phyloP scores from a whole-genome alignment of 2,113 vertebrate species.

The Grallaria varia region DNA sequence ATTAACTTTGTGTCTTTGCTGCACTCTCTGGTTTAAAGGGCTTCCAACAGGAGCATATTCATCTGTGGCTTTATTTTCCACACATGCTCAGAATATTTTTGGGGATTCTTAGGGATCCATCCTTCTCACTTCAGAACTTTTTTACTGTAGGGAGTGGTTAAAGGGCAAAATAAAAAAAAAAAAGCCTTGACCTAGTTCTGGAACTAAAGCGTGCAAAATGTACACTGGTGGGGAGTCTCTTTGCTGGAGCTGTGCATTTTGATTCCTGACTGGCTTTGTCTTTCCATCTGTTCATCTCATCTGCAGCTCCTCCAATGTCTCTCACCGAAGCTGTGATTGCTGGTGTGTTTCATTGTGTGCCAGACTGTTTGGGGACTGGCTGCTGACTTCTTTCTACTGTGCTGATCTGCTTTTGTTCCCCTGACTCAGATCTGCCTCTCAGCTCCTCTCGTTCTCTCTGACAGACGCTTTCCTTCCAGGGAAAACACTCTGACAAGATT shows the following conservation, averaged over 20 bases:
- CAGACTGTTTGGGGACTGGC: not conserved
- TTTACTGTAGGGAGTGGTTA: not conserved
- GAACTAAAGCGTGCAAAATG: not conserved
- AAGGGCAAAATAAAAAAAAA: not conserved
- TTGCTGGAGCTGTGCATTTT: not conserved
- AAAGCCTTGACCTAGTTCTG: not conserved
- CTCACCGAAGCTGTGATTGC: conserved; percentile 11
- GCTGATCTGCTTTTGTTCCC: conserved; percentile 21
- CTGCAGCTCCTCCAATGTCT: not conserved
- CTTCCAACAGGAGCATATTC: not conserved
- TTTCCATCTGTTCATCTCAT: conserved; percentile 43
- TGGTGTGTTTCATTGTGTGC: not conserved
- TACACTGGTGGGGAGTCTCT: not conserved
- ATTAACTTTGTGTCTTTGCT: not conserved
- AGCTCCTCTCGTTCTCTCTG: not conserved
- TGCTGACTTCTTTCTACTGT: conserved; percentile 9
- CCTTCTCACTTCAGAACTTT: not conserved
- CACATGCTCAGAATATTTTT: not conserved
- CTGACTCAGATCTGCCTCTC: not conserved
- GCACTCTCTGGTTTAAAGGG: not conserved
- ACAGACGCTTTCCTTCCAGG: not conserved
- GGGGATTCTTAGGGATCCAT: not conserved
- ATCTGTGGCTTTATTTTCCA: not conserved
- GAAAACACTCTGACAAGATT: not conserved
- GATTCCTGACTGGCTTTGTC: conserved; percentile 34